A percentile compares a stretch with the other conserved stretches of the same genome.
Conservation (phyloP, 2,113 vertebrate species). For the Alethe castanea region DNA sequence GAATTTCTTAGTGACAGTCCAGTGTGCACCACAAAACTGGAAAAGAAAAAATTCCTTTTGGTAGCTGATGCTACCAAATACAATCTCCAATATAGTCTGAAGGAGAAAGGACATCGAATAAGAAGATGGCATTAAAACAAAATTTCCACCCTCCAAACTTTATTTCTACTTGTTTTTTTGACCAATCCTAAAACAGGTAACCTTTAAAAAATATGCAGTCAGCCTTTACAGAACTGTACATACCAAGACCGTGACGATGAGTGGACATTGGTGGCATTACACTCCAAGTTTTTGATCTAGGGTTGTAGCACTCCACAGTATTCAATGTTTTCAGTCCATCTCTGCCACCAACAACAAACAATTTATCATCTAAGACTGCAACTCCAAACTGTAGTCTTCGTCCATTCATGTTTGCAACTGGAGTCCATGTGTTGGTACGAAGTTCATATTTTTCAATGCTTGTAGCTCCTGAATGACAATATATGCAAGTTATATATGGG, state of each 20-base stretch:
- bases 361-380: constrained; percentile 89
- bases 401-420: constrained; percentile 96
- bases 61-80: background rate
- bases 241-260: constrained; percentile 94
- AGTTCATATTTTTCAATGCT: constrained; percentile 98
- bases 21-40: background rate
- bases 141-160: background rate
- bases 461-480: constrained; percentile 83
- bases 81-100: background rate
- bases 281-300: constrained; percentile 93
- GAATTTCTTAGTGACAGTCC: background rate
- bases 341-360: constrained; percentile 94
- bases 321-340: constrained; percentile 97
- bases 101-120: background rate
- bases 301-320: constrained; percentile 97
- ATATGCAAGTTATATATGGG: background rate
- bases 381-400: constrained; percentile 94
- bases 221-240: background rate
- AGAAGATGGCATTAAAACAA: background rate
- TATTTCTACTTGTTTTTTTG: background rate
- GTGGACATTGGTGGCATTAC: constrained; percentile 99
- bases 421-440: constrained; percentile 90
- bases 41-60: background rate
- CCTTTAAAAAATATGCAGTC: background rate
- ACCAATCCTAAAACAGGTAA: background rate